phyloP scores from a whole-genome alignment of 2,888 invertebrate species.

The Bombyx huttoni region DNA sequence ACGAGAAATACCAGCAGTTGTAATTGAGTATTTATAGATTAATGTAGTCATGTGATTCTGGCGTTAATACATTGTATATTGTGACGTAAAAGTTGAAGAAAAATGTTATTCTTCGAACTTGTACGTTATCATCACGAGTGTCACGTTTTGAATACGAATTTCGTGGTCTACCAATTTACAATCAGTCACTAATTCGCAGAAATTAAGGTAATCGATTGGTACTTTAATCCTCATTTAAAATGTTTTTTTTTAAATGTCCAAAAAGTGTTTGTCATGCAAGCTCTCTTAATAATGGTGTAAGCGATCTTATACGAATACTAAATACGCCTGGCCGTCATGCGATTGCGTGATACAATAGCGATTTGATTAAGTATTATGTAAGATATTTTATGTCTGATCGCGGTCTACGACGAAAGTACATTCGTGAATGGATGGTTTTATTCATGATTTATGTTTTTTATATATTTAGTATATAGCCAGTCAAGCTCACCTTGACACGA shows the following conservation, averaged over 20 bases:
- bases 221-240: background rate
- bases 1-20: no score
- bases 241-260: no score
- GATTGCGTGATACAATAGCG: background rate
- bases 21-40: no score
- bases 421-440: no score
- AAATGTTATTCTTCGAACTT: background rate
- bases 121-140: background rate
- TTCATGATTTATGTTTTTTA: no score
- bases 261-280: no score
- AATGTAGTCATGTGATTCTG: no score
- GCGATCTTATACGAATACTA: background rate
- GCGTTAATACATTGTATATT: background rate
- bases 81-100: background rate
- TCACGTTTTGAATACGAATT: background rate
- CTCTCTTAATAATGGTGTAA: background rate
- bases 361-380: background rate
- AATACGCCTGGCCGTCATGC: background rate
- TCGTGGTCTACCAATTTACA: background rate
- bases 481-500: no score
- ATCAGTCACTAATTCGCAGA: background rate
- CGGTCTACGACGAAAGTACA: background rate
- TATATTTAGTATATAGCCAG: no score
- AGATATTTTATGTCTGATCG: background rate
- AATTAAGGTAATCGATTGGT: background rate